Base-by-base conservation (phyloP, 2,113 vertebrate species). In the Planiliza haematocheilus region DNA sequence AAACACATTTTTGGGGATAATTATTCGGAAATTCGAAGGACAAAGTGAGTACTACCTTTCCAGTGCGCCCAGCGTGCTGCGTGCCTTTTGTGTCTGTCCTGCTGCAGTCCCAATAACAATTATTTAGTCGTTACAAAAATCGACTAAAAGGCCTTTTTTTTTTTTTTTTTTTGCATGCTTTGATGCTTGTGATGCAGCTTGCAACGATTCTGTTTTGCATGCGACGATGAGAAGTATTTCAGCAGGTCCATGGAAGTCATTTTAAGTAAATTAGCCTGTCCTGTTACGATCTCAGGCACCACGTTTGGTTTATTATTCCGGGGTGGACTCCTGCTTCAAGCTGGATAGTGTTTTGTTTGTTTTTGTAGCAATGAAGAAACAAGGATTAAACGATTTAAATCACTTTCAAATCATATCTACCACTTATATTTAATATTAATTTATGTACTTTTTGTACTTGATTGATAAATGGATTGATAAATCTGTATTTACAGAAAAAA, bases 21-120 rank as follows among this genome's bases (percentile, higher is more conserved):
- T 98, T 85, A 98, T 98, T 79, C 94, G 97, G 81, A 98, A 98
- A 97, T 98, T 98, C 92, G 97, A 98, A 92, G 97, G 96, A 91
- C 97, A 98, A 93, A 98, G 97, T 98, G 94, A 98, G 97, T 97
- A 93, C 43, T 97, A 93, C 42, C 82, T 64, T 75, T 38, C 24
- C 16, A 10, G 8, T 62, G 2, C 60, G 60, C 55, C 21, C 64
- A 17, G 57, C 43, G 39, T 50, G 55, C 10, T 56, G 63, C 48
- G n/a, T 70, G 20, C 17, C 64, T 70, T 79, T 79, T 86, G 83
- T 87, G 71, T 79, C 58, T 69, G 39, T 69, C 34, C 63, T 49
- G 24, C 61, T 70, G 57, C 58, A 58, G 24, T 52, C 52, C 42
- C 14, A 2, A 50, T 1, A 70, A 53, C 49, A 70, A 42, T 69